A percentile compares a stretch with the other conserved stretches of the same genome.
These are phyloP conservation scores for Euschistus heros DNA, from an alignment of 1,140 invertebrate species.

Conservation along the genomic window DNA sequence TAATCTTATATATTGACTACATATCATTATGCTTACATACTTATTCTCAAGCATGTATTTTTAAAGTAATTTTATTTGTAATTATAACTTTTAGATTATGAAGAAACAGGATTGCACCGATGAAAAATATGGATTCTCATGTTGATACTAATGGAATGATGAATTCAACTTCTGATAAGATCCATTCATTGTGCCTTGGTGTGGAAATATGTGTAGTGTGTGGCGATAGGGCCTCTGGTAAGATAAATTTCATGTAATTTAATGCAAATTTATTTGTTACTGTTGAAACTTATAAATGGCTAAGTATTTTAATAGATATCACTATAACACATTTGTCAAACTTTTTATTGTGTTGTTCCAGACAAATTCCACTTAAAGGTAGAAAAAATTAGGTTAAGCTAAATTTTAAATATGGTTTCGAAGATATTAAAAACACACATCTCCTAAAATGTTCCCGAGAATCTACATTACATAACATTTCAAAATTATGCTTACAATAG, in stretches of 20 bases:
- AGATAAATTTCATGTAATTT: neutral
- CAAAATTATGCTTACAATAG: too few relatives aligned
- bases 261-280: neutral
- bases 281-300: neutral
- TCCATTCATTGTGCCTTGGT: constrained; percentile 38
- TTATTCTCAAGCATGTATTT: neutral
- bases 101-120: neutral
- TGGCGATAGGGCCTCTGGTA: constrained; percentile 77
- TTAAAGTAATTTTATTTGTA: too few relatives aligned
- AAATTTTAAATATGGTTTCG: too few relatives aligned
- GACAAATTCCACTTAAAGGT: too few relatives aligned
- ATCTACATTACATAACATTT: too few relatives aligned
- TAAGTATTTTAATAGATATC: neutral
- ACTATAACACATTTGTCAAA: too few relatives aligned
- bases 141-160: constrained; percentile 20
- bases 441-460: too few relatives aligned
- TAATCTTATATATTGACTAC: too few relatives aligned
- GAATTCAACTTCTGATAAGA: constrained; percentile 26
- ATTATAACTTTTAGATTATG: neutral
- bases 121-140: constrained; percentile 4
- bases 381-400: too few relatives aligned
- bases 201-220: constrained; percentile 87
- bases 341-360: too few relatives aligned
- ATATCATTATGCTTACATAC: too few relatives aligned
- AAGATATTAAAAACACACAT: too few relatives aligned